Base-by-base conservation (phyloP, 2,797 vertebrate species). In the Fundulus diaphanus region DNA sequence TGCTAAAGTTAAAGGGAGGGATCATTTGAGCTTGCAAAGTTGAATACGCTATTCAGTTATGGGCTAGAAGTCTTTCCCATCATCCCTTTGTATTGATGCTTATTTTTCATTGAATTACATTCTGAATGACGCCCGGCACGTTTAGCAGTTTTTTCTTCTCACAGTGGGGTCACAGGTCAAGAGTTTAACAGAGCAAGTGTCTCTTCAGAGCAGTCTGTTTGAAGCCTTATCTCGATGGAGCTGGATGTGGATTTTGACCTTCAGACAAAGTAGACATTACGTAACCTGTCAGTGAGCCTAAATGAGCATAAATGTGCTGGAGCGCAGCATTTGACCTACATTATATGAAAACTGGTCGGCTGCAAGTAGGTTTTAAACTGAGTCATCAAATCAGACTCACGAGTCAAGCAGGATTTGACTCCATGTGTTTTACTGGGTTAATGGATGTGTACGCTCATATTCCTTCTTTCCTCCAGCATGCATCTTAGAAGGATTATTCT, bases 201-300 rank as follows among this genome's bases (percentile, higher is more conserved):
- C 1, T 42, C 24, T 0, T 37, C n/a, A 35, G 0, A 42, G 24
- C 37, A n/a, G 18, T 51, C 1, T 75, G 54, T 82, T 73, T 52
- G 48, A 65, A n/a, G 7, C 20, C 35, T 77, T 81, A 51, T 77
- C 61, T 27, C 27, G 48, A 49, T 11, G 44, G 51, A 74, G 0
- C 57, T n/a, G 3, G 49, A 70, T 52, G 11, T 49, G 68, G 85
- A 83, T 83, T 81, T 85, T 79, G 13, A 70, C 71, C 76, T 79
- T 63, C 16, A 37, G 35, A n/a, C 49, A 70, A 70, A 51, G 48
- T 3, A 4, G 24, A 67, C 59, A 1, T 68, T 57, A 72, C 46
- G 52, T 31, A 7, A 69, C 13, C 24, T n/a, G 40, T 42, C n/a
- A n/a, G 24, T 66, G 35, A 33, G 27, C 8, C 48, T 61, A n/a